phyloP scores from a whole-genome alignment of 2,113 vertebrate genomes.

The Triplophysa rosa region DNA sequence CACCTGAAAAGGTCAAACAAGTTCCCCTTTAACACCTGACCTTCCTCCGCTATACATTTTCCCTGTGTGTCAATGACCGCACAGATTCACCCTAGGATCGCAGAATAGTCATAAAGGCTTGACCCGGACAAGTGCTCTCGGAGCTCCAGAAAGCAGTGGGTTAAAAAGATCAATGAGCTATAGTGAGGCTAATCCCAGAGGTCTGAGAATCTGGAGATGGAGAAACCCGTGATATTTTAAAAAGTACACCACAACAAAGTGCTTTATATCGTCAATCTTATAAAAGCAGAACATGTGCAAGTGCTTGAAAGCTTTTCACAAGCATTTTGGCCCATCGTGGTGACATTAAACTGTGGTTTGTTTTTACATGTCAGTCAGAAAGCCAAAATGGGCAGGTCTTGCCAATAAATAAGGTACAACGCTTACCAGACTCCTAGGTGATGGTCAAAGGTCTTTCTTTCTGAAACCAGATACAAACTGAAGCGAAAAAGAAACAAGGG shows the following conservation, averaged over 20 bases:
- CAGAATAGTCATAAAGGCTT: background rate
- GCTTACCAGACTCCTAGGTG: background rate
- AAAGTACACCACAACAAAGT: background rate
- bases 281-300: background rate
- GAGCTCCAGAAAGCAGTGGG: background rate
- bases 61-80: background rate
- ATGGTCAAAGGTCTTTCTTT: background rate
- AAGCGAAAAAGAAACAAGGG: background rate
- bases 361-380: no score
- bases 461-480: background rate
- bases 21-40: conserved; percentile 33
- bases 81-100: background rate
- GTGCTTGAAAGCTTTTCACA: background rate
- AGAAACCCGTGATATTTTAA: background rate
- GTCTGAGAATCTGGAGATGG: background rate
- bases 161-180: background rate
- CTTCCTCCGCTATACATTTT: conserved; percentile 8
- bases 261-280: background rate
- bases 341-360: no score
- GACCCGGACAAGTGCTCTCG: background rate
- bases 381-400: no score
- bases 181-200: background rate
- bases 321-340: no score
- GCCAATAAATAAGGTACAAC: no score
- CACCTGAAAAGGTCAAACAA: conserved; percentile 18